Conservation (phyloP, 2,888 invertebrate species). For the Ernsta delagoae region DNA sequence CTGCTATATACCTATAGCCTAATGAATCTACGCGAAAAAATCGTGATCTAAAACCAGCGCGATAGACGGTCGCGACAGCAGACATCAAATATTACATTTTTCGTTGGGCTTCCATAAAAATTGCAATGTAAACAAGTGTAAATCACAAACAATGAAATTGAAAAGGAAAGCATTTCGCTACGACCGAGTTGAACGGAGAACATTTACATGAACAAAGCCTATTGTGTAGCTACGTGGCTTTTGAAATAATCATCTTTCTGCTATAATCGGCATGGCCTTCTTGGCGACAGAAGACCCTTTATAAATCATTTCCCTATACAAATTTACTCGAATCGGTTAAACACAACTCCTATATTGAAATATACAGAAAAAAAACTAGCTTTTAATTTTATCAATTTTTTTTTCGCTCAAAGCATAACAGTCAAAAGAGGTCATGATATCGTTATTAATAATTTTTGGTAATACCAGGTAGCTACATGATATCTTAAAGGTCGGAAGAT, state of each 20-base stretch:
- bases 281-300: constrained; percentile 34
- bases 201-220: constrained; percentile 37
- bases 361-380: too few relatives aligned
- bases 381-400: too few relatives aligned
- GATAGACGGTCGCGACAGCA: constrained; percentile 17
- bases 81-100: constrained; percentile 24
- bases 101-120: constrained; percentile 33
- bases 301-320: constrained; percentile 35
- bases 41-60: constrained; percentile 11
- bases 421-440: too few relatives aligned
- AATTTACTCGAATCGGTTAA: constrained; percentile 36
- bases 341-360: neutral
- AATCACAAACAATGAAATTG: constrained; percentile 38
- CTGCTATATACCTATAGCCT: neutral
- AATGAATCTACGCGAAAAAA: constrained; percentile 13
- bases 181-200: constrained; percentile 34
- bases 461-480: too few relatives aligned
- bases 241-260: constrained; percentile 39
- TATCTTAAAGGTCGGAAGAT: too few relatives aligned
- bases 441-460: too few relatives aligned
- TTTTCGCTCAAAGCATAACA: too few relatives aligned
- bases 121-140: constrained; percentile 37
- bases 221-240: constrained; percentile 33
- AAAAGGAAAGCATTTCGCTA: constrained; percentile 38
- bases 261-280: constrained; percentile 35